Conservation (phyloP, 2,797 vertebrate genomes). For the Sternotherus odoratus region DNA sequence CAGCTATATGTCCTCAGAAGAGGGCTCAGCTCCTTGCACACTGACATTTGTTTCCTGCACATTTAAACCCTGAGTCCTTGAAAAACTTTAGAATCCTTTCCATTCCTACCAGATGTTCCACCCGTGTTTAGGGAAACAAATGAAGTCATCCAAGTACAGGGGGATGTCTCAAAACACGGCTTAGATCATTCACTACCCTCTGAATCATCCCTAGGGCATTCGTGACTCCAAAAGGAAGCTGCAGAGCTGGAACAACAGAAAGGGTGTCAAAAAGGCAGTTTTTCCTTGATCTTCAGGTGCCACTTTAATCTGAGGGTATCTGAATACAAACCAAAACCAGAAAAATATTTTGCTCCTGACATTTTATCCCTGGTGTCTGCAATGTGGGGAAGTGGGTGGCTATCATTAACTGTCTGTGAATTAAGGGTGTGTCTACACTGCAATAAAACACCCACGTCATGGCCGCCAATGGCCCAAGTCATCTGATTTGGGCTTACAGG, state of each 20-base stretch:
- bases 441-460: neutral
- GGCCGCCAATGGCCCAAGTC: neutral
- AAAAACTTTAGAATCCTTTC: neutral
- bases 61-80: neutral
- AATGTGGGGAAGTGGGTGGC: neutral
- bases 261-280: neutral
- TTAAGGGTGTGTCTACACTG: neutral
- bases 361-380: neutral
- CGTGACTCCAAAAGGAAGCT: neutral
- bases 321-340: neutral
- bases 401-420: neutral
- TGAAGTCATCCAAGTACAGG: neutral
- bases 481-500: neutral
- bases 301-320: neutral
- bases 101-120: neutral
- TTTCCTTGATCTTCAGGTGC: neutral
- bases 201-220: neutral
- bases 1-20: neutral
- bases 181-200: neutral
- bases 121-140: neutral
- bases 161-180: neutral
- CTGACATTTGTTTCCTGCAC: neutral
- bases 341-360: neutral
- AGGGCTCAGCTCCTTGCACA: neutral
- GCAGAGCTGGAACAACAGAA: neutral